Conservation (phyloP, 1,140 invertebrate genomes). For the Meloidogyne floridensis region DNA sequence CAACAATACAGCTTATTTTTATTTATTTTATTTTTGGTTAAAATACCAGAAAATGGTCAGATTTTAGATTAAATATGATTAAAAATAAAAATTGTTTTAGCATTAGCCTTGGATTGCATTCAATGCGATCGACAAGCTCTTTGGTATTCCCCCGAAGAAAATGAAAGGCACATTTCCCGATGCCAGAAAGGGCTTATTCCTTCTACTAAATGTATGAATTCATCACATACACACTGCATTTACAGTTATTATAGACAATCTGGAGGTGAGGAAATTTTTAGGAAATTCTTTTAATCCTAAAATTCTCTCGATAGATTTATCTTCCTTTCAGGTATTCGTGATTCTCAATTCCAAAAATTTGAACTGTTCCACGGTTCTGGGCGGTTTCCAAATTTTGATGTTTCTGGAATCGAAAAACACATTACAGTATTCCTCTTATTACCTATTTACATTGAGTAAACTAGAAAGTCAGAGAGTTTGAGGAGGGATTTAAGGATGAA, state of each 20-base stretch:
- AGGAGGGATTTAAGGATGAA: no score
- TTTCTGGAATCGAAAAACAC: no score
- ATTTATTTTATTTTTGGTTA: slow-evolving; percentile 2
- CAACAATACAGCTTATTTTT: slow-evolving; percentile 9
- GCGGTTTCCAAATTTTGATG: no score
- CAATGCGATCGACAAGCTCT: slow-evolving; percentile 50
- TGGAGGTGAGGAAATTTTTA: not conserved
- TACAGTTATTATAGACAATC: slow-evolving; percentile 50
- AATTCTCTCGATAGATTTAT: not conserved
- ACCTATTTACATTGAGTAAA: no score
- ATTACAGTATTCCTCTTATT: no score
- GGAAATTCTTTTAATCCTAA: no score
- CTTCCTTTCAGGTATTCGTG: not conserved
- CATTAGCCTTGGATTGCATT: slow-evolving; percentile 46
- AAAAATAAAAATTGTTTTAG: slow-evolving; percentile 8
- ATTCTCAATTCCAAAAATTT: no score
- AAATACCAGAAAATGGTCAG: slow-evolving; percentile 5
- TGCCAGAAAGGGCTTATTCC: slow-evolving; percentile 50
- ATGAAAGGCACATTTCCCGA: slow-evolving; percentile 48
- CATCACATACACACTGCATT: slow-evolving; percentile 56
- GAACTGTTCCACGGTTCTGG: no score
- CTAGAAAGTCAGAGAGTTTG: no score
- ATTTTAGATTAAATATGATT: slow-evolving; percentile 8
- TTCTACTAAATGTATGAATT: slow-evolving; percentile 47
- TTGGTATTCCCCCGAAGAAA: slow-evolving; percentile 61